A percentile compares a stretch with the other conserved stretches of the same genome.
Conservation (phyloP, 2,888 invertebrate species). For the Drosophila hawaiiensis region DNA sequence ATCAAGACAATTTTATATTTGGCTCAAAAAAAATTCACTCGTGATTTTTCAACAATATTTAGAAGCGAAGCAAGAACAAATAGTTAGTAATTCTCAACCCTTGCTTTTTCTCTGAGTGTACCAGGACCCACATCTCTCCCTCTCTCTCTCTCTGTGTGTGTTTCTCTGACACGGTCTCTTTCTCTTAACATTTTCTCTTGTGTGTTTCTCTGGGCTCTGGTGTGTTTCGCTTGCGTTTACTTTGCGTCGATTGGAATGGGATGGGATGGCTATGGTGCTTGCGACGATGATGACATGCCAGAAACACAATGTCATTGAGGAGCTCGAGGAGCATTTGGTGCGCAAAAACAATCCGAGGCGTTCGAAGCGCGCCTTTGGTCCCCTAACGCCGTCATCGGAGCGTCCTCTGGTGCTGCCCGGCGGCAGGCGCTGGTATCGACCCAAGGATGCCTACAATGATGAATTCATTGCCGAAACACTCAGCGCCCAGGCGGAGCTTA, state of each 20-base stretch:
- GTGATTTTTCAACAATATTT: neutral
- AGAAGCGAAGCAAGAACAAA: neutral
- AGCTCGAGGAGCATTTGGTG: slow-evolving; percentile 86
- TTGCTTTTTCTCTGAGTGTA: slow-evolving; percentile 1
- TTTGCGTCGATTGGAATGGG: slow-evolving; percentile 13
- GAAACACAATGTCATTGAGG: slow-evolving; percentile 85
- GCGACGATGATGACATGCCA: slow-evolving; percentile 62
- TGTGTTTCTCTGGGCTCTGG: slow-evolving; percentile 16
- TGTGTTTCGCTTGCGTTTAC: slow-evolving; percentile 13
- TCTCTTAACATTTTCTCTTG: slow-evolving; percentile 28
- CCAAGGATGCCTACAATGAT: slow-evolving; percentile 95
- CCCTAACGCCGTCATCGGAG: slow-evolving; percentile 88
- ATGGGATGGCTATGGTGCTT: slow-evolving; percentile 17
- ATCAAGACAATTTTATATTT: neutral
- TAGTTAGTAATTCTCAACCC: neutral
- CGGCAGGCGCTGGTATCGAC: slow-evolving; percentile 91
- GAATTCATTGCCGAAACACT: slow-evolving; percentile 94
- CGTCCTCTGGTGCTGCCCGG: slow-evolving; percentile 91
- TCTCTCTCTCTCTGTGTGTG: neutral
- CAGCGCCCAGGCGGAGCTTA: slow-evolving; percentile 93
- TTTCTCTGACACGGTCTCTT: neutral
- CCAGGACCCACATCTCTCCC: neutral
- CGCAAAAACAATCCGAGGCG: slow-evolving; percentile 86
- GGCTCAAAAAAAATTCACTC: neutral
- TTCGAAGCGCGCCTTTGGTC: slow-evolving; percentile 86